Evolutionary conservation across 2,113 vertebrate genomes (phyloP).

Genomic region (Polypterus bichir): DNA sequence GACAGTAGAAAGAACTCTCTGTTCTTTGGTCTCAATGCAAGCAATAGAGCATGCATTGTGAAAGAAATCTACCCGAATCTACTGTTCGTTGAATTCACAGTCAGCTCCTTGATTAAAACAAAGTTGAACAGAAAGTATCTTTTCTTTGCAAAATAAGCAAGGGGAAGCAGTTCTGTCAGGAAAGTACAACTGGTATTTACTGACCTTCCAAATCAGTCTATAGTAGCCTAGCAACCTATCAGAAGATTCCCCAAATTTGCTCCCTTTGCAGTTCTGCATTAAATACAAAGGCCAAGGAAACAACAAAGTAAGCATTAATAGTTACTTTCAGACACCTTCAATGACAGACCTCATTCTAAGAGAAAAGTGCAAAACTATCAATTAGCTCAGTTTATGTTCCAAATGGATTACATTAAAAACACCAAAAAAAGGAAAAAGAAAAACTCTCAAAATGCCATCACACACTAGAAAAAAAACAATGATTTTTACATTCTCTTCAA

Average conservation of each 20-base stretch:
- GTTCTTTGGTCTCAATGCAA: constrained; percentile 31
- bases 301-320: no score
- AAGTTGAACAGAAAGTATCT: constrained; percentile 46
- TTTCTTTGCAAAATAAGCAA: constrained; percentile 36
- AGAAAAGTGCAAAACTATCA: no score
- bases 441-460: no score
- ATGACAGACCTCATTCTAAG: no score
- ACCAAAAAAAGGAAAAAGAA: no score
- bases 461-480: no score
- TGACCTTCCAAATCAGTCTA: constrained; percentile 20
- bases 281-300: background rate
- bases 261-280: background rate
- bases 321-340: no score
- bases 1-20: constrained; percentile 43
- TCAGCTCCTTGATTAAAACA: constrained; percentile 29
- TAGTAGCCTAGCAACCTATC: constrained; percentile 3
- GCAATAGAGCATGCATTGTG: constrained; percentile 45
- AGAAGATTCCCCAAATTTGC: background rate
- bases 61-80: constrained; percentile 31
- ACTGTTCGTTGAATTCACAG: constrained; percentile 19
- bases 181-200: constrained; percentile 30
- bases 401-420: no score
- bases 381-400: no score
- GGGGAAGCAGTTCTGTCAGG: constrained; percentile 30
- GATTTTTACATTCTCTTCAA: background rate